Conservation (phyloP, 2,113 vertebrate species). For the Bufo bufo region DNA sequence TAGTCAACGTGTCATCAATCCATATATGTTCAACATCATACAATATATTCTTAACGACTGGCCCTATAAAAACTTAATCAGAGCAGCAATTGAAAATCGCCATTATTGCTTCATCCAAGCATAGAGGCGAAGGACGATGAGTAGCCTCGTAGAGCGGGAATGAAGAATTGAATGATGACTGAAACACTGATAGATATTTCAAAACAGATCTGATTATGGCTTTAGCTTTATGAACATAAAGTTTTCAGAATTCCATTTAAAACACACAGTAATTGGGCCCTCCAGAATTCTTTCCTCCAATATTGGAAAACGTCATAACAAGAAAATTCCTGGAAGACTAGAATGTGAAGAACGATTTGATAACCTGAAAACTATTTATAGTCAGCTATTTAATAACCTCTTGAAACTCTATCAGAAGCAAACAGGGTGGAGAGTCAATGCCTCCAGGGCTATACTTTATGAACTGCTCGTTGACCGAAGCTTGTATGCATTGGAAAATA, state of each 20-base stretch:
- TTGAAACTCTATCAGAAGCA: conserved; percentile 40
- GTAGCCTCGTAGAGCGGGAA: not conserved
- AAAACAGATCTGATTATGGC: not conserved
- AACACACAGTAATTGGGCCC: not conserved
- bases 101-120: not conserved
- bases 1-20: not conserved
- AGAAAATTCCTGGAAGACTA: conserved; percentile 8
- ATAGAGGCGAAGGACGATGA: not conserved
- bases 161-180: not conserved
- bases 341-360: not conserved
- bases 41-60: not conserved
- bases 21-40: not conserved
- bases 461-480: conserved; percentile 36
- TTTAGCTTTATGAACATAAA: not conserved
- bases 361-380: conserved; percentile 49
- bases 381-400: conserved; percentile 14
- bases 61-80: not conserved
- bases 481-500: conserved; percentile 3
- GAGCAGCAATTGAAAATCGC: not conserved
- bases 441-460: conserved; percentile 31
- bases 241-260: not conserved
- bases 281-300: not conserved
- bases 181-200: not conserved
- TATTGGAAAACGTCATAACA: conserved; percentile 1
- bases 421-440: conserved; percentile 4